Evolutionary conservation across 2,797 vertebrate species (phyloP).

Genomic region (Acanthurus lineatus): DNA sequence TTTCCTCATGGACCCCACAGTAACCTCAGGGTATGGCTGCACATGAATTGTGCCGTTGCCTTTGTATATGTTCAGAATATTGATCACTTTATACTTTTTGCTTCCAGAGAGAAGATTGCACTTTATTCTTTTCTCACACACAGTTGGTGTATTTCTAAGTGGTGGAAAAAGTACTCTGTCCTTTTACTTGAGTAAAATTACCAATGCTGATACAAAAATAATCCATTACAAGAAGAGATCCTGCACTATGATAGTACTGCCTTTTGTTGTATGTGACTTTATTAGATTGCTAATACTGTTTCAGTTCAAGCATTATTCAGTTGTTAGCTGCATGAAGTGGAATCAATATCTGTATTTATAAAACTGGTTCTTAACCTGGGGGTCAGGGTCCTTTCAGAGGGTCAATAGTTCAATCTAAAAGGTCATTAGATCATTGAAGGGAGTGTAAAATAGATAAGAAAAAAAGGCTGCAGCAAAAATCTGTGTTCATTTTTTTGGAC

Average conservation of each 20-base stretch:
- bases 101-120: not conserved
- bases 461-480: not conserved
- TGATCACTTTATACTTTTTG: constrained; percentile 40
- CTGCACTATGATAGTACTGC: not conserved
- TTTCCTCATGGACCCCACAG: constrained; percentile 45
- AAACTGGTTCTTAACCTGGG: not conserved
- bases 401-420: not conserved
- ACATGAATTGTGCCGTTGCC: constrained; percentile 53
- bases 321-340: too few relatives aligned
- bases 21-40: constrained; percentile 32
- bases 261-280: not conserved
- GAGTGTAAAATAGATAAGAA: not conserved
- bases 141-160: not conserved
- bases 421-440: not conserved
- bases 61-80: constrained; percentile 52
- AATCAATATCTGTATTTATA: too few relatives aligned
- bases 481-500: not conserved
- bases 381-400: too few relatives aligned
- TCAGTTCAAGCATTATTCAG: too few relatives aligned
- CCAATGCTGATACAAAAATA: too few relatives aligned
- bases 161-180: not conserved
- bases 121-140: constrained; percentile 27
- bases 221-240: not conserved
- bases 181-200: too few relatives aligned
- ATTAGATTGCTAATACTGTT: not conserved